phyloP scores from a whole-genome alignment of 2,797 vertebrate species.

The Sparus aurata region DNA sequence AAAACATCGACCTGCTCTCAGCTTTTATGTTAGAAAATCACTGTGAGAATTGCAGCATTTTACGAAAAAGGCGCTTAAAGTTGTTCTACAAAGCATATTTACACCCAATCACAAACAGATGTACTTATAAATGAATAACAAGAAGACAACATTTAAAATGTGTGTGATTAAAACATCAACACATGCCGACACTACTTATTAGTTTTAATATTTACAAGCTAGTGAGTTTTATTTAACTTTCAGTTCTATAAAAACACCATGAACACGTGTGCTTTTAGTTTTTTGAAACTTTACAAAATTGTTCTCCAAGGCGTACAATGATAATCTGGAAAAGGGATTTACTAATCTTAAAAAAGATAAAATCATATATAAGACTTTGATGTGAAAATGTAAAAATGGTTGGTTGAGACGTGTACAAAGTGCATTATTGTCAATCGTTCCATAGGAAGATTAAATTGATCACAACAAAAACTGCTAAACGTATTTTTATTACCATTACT shows the following conservation, averaged over 20 bases:
- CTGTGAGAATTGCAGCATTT: neutral
- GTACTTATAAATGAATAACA: neutral
- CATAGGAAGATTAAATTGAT: neutral
- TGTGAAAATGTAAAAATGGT: neutral
- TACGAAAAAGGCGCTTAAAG: neutral
- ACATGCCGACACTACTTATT: neutral
- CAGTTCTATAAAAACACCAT: neutral
- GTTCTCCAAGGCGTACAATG: neutral
- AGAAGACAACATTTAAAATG: slow-evolving; percentile 4
- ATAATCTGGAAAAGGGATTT: neutral
- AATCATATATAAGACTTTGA: too few relatives aligned
- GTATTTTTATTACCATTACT: neutral
- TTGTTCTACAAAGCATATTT: neutral
- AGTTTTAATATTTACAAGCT: neutral
- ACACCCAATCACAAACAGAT: neutral
- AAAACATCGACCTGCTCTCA: neutral
- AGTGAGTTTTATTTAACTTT: neutral
- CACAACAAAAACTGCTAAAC: neutral
- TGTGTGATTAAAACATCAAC: neutral
- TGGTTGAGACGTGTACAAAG: neutral
- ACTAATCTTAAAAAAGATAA: too few relatives aligned
- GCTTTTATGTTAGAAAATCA: neutral
- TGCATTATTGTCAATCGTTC: neutral
- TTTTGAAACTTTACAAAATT: neutral
- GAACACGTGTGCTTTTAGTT: neutral